Conservation (phyloP, 2,797 vertebrate species). For the Platalea minor region DNA sequence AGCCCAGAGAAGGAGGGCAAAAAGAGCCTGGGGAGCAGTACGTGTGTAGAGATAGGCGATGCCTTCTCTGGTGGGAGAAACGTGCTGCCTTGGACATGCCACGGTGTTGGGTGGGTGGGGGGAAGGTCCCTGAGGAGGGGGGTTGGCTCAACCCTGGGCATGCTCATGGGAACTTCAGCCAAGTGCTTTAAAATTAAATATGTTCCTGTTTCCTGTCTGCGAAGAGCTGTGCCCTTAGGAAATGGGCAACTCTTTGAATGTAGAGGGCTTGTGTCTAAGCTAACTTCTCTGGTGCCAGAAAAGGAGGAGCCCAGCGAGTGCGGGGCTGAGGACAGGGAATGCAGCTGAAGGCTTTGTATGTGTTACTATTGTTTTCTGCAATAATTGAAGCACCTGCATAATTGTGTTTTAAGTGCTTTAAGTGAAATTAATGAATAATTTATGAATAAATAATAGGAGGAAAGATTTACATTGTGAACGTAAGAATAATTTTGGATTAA, state of each 20-base stretch:
- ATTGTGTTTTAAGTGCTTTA: neutral
- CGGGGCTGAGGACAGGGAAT: neutral
- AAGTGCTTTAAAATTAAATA: neutral
- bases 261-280: neutral
- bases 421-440: neutral
- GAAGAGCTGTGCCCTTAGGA: neutral
- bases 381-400: neutral
- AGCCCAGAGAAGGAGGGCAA: conserved; percentile 14
- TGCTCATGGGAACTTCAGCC: neutral
- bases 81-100: neutral
- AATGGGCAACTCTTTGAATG: neutral
- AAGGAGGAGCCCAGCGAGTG: neutral
- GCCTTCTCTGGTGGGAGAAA: neutral
- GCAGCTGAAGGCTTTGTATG: neutral
- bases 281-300: neutral
- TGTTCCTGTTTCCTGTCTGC: neutral
- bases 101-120: accelerated
- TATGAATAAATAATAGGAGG: neutral
- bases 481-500: neutral
- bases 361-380: neutral
- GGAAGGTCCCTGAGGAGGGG: neutral
- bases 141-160: neutral
- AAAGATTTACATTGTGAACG: neutral
- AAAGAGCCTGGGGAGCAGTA: neutral
- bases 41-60: neutral